Percentiles rank a stretch among this genome's conserved stretches.
Conservation (phyloP, 2,113 vertebrate genomes). For the Grammomys dolichurus region DNA sequence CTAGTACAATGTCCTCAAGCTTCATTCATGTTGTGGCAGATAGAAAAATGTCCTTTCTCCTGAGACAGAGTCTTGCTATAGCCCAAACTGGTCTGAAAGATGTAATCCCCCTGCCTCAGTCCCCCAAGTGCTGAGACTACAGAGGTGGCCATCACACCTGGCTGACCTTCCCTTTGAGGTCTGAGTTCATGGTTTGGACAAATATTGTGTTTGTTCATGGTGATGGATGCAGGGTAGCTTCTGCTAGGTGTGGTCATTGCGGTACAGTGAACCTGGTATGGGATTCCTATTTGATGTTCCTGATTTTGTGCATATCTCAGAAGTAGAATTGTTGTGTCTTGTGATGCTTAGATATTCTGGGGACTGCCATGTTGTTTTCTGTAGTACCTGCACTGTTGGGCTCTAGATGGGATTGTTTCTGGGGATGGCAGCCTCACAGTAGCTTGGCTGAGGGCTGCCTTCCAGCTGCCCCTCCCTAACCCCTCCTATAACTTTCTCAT, state of each 20-base stretch:
- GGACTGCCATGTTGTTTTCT: neutral
- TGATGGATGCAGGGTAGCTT: neutral
- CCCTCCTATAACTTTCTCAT: neutral
- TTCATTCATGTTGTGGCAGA: neutral
- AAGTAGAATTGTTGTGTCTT: neutral
- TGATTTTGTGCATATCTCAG: neutral
- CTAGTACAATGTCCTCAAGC: neutral
- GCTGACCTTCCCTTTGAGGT: neutral
- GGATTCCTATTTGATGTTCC: neutral
- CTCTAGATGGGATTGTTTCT: neutral
- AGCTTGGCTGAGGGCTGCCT: neutral
- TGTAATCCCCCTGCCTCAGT: neutral
- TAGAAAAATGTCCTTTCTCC: neutral
- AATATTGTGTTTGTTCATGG: neutral
- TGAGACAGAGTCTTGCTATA: neutral
- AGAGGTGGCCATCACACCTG: neutral
- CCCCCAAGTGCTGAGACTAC: neutral
- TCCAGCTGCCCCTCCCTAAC: neutral
- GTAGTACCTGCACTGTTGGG: neutral
- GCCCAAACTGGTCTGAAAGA: neutral
- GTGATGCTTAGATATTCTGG: neutral
- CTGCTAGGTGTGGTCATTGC: fast-evolving
- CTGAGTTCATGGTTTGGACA: neutral
- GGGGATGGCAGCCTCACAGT: neutral
- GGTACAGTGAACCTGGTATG: too few relatives aligned